Base-by-base conservation (phyloP, 2,113 vertebrate species). In the Calcarius ornatus region DNA sequence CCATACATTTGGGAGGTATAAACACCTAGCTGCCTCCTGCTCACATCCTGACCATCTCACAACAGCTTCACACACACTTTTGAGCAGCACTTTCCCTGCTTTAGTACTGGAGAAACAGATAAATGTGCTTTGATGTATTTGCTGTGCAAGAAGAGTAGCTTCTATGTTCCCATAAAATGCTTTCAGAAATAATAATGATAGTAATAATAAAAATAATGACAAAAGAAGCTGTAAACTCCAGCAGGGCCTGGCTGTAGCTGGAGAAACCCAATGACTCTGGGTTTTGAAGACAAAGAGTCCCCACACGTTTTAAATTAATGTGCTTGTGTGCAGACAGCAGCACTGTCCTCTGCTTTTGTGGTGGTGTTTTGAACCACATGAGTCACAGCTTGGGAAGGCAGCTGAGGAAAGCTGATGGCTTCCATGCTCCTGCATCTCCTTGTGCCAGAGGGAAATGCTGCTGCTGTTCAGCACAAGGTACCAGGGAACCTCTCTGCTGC, bases 351-450 rank as follows among this genome's bases (percentile, higher is more conserved):
- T 86, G 78, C 22, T 91, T 85, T 77, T 83, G 79, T 21, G 50
- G 56, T 10, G 68, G 75, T 6, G 15, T 50, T 92, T 91, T 51
- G 73, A 85, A 90, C 27, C 3, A 2, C 82, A 47, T 68, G 93
- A 93, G 81, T 92, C 92, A 93, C 19, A 38, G 35, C 0, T 8
- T 0, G 6, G 75, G 79, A 70, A 90, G 71, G 64, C 85, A 80
- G 71, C 90, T 86, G 90, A 82, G 75, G 50, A 83, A 92, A 90
- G 87, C 92, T 77, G 71, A 92, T 80, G 94, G 92, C 35, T 94
- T 88, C 90, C 92, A 83, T 7, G 2, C 48, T 56, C 75, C 54
- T 69, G 63, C 15, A 18, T 28, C 68, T 42, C 68, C 71, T 63
- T 20, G 33, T 57, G 84, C 57, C 45, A 69, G 70, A 82, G 42